A percentile compares a stretch with the other conserved stretches of the same genome.
Evolutionary conservation across 2,113 vertebrate genomes (phyloP).

Genomic region (mouse (Mus musculus)): GRCm39 chr11:77023501-77024000

Average conservation of each 20-base stretch:
- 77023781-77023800: constrained; percentile 7
- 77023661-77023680: constrained; percentile 33
- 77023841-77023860: background rate
- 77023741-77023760: constrained; percentile 42
- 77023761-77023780: constrained; percentile 27
- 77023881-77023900: constrained; percentile 5
- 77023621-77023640: background rate
- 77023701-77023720: constrained; percentile 46
- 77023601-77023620: background rate
- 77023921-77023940: background rate
- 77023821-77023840: constrained; percentile 49
- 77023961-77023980: background rate
- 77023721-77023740: constrained; percentile 9
- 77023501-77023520: background rate
- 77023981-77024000: background rate
- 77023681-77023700: background rate
- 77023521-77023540: background rate
- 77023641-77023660: constrained; percentile 34
- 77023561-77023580: constrained; percentile 44
- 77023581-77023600: background rate
- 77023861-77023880: background rate
- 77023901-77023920: background rate
- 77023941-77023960: constrained; percentile 43
- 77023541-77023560: constrained; percentile 6
- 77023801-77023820: background rate